These are phyloP conservation scores for Leptodirus hochenwartii DNA, from an alignment of 2,888 invertebrate species.

Conservation along the genomic window DNA sequence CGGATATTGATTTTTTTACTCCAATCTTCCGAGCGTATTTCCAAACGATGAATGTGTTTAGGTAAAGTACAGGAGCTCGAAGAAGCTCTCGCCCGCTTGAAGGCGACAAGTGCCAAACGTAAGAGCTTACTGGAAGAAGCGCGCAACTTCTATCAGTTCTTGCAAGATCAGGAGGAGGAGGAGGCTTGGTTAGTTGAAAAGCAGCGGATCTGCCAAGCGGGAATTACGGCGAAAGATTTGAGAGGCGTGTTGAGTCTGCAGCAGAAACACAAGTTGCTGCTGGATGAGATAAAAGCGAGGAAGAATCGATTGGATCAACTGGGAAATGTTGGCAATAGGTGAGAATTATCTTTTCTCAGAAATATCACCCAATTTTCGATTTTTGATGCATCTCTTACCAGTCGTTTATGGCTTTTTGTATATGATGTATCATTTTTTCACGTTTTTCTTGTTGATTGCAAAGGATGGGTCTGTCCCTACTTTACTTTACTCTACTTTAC, in stretches of 20 bases:
- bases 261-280: constrained; percentile 79
- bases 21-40: too few relatives aligned
- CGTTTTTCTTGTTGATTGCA: too few relatives aligned
- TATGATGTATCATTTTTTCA: too few relatives aligned
- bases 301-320: constrained; percentile 53
- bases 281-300: constrained; percentile 74
- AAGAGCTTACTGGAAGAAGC: constrained; percentile 80
- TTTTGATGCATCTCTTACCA: too few relatives aligned
- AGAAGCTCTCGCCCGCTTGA: constrained; percentile 12
- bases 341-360: too few relatives aligned
- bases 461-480: too few relatives aligned
- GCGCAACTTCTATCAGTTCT: constrained; percentile 82
- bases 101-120: constrained; percentile 58
- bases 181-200: constrained; percentile 94
- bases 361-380: too few relatives aligned
- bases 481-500: too few relatives aligned
- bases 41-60: too few relatives aligned
- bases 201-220: constrained; percentile 79
- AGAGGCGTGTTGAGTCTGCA: constrained; percentile 74
- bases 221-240: constrained; percentile 86
- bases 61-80: too few relatives aligned
- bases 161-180: constrained; percentile 95
- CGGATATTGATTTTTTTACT: too few relatives aligned
- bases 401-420: too few relatives aligned
- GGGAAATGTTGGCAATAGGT: constrained; percentile 33